Evolutionary conservation across 2,113 vertebrate species (phyloP).

Genomic region (Menidia beryllina): DNA sequence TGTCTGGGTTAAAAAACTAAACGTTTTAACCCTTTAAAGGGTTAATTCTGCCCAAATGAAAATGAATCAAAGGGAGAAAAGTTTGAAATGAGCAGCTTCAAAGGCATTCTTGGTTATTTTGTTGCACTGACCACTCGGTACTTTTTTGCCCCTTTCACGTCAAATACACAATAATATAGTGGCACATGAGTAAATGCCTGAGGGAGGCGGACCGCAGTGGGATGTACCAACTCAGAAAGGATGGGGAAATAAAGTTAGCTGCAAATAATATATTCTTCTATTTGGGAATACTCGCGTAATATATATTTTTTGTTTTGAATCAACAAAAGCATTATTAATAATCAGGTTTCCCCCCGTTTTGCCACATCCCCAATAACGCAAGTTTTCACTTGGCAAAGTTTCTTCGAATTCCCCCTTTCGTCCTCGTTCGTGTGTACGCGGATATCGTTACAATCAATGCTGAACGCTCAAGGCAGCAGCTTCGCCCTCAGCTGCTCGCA

Average conservation of each 20-base stretch:
- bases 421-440: constrained; percentile 56
- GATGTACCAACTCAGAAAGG: constrained; percentile 52
- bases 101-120: no score
- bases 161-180: constrained; percentile 31
- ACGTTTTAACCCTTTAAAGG: neutral
- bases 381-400: neutral
- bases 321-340: rapidly evolving
- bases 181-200: constrained; percentile 52
- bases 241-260: neutral
- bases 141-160: neutral
- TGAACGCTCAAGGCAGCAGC: constrained; percentile 42
- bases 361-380: rapidly evolving
- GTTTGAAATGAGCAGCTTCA: no score
- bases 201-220: constrained; percentile 42
- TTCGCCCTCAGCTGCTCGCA: constrained; percentile 59
- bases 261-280: neutral
- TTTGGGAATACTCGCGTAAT: rapidly evolving
- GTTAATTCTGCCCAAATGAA: neutral
- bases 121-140: no score
- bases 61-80: no score
- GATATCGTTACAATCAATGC: constrained; percentile 74
- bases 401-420: neutral
- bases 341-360: rapidly evolving
- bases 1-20: neutral
- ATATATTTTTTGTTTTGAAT: neutral